Evolutionary conservation across 2,113 vertebrate genomes (phyloP).

Genomic region (Elephantulus edwardii): DNA sequence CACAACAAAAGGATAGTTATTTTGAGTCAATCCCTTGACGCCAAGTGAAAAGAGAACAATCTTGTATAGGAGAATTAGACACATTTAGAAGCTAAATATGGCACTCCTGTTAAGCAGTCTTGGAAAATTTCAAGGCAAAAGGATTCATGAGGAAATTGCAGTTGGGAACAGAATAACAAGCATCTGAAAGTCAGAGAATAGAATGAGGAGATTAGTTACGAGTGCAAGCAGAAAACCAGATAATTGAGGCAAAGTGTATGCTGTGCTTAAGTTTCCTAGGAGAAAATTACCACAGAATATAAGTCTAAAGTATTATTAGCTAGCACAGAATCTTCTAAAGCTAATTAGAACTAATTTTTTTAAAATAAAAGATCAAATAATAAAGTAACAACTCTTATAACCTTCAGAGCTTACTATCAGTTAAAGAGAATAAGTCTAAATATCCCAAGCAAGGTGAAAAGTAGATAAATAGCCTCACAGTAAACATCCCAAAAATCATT

Average conservation of each 20-base stretch:
- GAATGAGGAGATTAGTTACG: constrained; percentile 55
- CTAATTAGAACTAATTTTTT: constrained; percentile 35
- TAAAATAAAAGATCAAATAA: constrained; percentile 8
- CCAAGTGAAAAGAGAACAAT: constrained; percentile 77
- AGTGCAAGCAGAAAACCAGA: constrained; percentile 53
- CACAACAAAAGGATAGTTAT: constrained; percentile 78
- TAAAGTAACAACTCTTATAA: constrained; percentile 16
- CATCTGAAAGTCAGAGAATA: constrained; percentile 72
- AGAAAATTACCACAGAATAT: constrained; percentile 2
- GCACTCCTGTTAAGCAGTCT: constrained; percentile 75
- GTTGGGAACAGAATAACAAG: constrained; percentile 69
- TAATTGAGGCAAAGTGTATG: constrained; percentile 59
- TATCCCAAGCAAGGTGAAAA: not conserved
- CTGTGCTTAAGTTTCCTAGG: constrained; percentile 39
- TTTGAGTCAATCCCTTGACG: constrained; percentile 79
- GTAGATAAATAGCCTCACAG: too few species aligned
- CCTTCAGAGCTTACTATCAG: not conserved
- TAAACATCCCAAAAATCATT: too few species aligned
- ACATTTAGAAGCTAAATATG: constrained; percentile 78
- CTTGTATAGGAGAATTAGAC: constrained; percentile 76
- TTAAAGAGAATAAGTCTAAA: not conserved
- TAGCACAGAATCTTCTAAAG: not conserved
- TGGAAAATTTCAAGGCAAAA: constrained; percentile 76
- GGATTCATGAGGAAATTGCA: constrained; percentile 75
- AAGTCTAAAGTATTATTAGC: constrained; percentile 54